Evolutionary conservation across 2,797 vertebrate species (phyloP), one percentile per base, ranked within the genome.

Genomic region (Sebastolobus alascanus): DNA sequence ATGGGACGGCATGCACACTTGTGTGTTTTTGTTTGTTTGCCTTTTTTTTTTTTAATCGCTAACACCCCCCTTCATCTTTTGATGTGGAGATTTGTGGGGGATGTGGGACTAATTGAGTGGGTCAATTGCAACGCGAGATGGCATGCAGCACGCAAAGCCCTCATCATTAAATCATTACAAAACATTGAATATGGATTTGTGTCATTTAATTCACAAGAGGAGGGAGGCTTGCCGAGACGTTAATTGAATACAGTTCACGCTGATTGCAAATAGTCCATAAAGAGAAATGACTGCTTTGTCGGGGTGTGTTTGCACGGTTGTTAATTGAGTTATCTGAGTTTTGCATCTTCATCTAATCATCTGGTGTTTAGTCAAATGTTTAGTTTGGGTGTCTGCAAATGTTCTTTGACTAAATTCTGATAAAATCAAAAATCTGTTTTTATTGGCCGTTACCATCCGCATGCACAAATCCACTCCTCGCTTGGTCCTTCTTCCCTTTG

Each of bases 81-180:
- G 66, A 85, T 79, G 77, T 46, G n/a, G 43, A 66, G 63, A 74
- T 73, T 70, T 29, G 33, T n/a, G 29, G 11, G 10, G 61, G 64
- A 79, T 55, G 71, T 56, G 69, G 40, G 75, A 82, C 74, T 89
- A 87, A 90, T 88, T 91, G 89, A 92, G 83, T 85, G 86, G 92
- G 87, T 93, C 91, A 93, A 90, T 88, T 82, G 84, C 81, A 80
- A 86, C 20, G 71, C 52, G 25, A 82, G 73, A 81, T 64, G 70
- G 74, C 75, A 70, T 33, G 69, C 43, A 31, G 56, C 68, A 75
- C 6, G 69, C 73, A 85, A 81, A 84, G 72, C 84, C 81, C 40
- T 85, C 63, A 65, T 92, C 84, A 92, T 94, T 94, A 92, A 93
- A 93, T 92, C 87, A 92, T 93, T 91, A 91, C 68, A 90, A 90